Evolutionary conservation across 2,888 invertebrate species (phyloP).

Genomic region (Troglohyphantes excavatus): DNA sequence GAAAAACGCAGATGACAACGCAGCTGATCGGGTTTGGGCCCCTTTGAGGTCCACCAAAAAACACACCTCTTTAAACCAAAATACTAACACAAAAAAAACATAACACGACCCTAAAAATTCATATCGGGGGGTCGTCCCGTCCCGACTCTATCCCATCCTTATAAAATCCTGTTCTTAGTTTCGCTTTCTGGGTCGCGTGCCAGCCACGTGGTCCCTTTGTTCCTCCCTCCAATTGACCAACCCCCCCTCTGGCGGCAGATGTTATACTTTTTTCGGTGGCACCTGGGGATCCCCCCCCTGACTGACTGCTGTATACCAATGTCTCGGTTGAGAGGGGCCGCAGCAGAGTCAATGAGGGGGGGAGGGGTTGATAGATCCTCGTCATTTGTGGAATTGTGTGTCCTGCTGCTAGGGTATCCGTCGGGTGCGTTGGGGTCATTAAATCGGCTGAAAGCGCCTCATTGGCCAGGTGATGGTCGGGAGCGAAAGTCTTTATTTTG

Average conservation of each 20-base stretch:
- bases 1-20: conserved; percentile 33
- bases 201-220: conserved; percentile 58
- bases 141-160: conserved; percentile 4
- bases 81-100: neutral
- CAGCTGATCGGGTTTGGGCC: conserved; percentile 35
- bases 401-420: conserved; percentile 42
- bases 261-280: conserved; percentile 57
- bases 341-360: conserved; percentile 65
- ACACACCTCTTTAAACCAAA: neutral
- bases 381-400: conserved; percentile 59
- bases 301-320: conserved; percentile 68
- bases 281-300: conserved; percentile 59
- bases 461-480: conserved; percentile 56
- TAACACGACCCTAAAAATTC: neutral
- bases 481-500: neutral
- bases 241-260: conserved; percentile 76
- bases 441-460: conserved; percentile 51
- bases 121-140: neutral
- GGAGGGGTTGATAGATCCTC: conserved; percentile 25
- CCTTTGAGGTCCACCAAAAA: conserved; percentile 2
- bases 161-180: neutral
- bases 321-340: conserved; percentile 76
- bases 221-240: conserved; percentile 48
- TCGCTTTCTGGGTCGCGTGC: conserved; percentile 65
- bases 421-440: conserved; percentile 63